Evolutionary conservation across 2,797 vertebrate genomes (phyloP), one percentile per base, ranked within the genome.

Genomic region (Falco cherrug): DNA sequence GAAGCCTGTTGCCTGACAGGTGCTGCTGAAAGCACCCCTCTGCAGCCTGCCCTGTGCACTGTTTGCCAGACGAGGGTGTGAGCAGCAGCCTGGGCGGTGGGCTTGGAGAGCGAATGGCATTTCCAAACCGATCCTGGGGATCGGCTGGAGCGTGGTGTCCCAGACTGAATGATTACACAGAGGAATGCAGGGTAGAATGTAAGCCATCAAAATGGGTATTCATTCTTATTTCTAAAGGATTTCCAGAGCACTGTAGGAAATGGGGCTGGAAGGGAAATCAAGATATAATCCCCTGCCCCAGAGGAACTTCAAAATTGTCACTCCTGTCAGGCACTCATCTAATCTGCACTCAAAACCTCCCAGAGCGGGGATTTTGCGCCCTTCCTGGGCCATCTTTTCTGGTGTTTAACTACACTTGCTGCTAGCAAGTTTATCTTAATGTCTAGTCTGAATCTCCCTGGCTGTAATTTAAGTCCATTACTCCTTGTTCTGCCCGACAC

Each of bases 231-330:
- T 53, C 59, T 60, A 4, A 94, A 54, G 26, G 3, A 47, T 87
- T 97, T 75, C 53, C 47, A 26, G 78, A 77, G 33, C 1, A 0
- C 33, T 77, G 41, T 2, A 74, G 57, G 84, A 89, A 95, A 71
- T 0, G 0, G 50, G 33, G 31, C 29, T 92, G 64, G 25, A 43
- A 87, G 47, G 47, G 45, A 93, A 89, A 91, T 91, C 56, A 71
- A 93, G 78, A 75, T 85, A 53, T 89, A 91, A 94, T 93, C 84
- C 84, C 9, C n/a, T 95, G 60, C 75, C 78, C 84, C 87, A 92
- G 67, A 96, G 91, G 94, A 96, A 76, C 69, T 81, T 91, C 89
- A 95, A 2, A 89, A 85, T 78, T 85, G 84, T 95, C 94, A 89
- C 33, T 94, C 7, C 45, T 91, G 89, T 87, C 91, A 93, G 41